Conservation (phyloP, 2,888 invertebrate genomes). For the Cryptophagus acutangulus region DNA sequence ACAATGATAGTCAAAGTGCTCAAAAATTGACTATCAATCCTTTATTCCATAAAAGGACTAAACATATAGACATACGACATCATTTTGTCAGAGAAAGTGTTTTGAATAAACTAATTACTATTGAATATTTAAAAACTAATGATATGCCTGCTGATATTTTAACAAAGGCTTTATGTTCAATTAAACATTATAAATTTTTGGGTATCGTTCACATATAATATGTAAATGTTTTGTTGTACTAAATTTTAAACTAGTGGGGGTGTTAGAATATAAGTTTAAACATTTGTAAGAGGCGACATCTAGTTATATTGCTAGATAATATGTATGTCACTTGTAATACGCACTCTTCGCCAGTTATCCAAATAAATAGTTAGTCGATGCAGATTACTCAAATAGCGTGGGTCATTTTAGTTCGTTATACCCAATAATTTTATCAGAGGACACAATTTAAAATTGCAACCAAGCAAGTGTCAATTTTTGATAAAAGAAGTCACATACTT, state of each 20-base stretch:
- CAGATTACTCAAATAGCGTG: no score
- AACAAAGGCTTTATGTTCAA: slow-evolving; percentile 4
- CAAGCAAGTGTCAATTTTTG: no score
- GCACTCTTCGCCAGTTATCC: no score
- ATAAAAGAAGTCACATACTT: no score
- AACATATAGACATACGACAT: slow-evolving; percentile 7
- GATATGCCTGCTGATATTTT: slow-evolving; percentile 8
- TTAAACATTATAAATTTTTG: slow-evolving; percentile 5
- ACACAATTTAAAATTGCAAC: no score
- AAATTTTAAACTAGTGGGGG: neutral
- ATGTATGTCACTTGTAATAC: no score
- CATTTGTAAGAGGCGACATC: no score
- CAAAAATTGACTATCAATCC: slow-evolving; percentile 8
- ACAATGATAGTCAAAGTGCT: slow-evolving; percentile 5
- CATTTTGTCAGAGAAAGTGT: slow-evolving; percentile 9
- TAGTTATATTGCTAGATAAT: no score
- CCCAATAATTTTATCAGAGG: no score
- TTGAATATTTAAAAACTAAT: slow-evolving; percentile 4
- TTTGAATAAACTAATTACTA: neutral
- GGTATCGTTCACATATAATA: no score
- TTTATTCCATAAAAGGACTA: slow-evolving; percentile 6
- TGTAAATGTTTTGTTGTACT: slow-evolving; percentile 1
- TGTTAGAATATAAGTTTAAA: neutral
- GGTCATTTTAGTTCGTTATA: no score
- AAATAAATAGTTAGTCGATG: no score